Evolutionary conservation across 1,140 invertebrate genomes (phyloP).

Genomic region (Chionoecetes opilio): DNA sequence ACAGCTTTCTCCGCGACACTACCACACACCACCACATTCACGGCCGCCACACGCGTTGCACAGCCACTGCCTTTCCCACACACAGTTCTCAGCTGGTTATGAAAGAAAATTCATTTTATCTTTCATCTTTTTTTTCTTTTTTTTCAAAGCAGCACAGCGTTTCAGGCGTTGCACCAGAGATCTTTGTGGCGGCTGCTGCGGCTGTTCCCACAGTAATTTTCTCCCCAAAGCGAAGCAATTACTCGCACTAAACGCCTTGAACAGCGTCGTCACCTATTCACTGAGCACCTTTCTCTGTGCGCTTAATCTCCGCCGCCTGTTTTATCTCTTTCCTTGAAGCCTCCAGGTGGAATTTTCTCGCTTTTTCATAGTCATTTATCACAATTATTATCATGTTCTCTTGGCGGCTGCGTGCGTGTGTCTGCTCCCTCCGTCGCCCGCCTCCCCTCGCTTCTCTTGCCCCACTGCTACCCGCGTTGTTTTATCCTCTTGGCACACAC

Average conservation of each 20-base stretch:
- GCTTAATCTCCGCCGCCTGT: not conserved
- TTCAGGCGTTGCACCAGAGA: not conserved
- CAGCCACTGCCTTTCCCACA: not conserved
- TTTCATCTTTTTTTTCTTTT: not conserved
- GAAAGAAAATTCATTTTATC: constrained; percentile 11
- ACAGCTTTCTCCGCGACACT: not conserved
- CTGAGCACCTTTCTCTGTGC: not conserved
- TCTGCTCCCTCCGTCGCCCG: too few relatives aligned
- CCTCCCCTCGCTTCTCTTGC: not conserved
- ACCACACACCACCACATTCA: not conserved
- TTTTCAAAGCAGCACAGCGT: not conserved
- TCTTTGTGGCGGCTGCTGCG: constrained; percentile 3
- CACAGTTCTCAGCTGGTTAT: not conserved
- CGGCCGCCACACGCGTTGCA: not conserved
- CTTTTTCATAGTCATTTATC: constrained; percentile 41
- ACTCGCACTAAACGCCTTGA: constrained; percentile 38
- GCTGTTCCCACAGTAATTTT: constrained; percentile 38
- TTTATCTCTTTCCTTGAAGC: constrained; percentile 1
- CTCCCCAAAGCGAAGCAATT: constrained; percentile 45
- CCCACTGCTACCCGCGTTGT: not conserved
- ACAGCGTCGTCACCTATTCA: constrained; percentile 52
- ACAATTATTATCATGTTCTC: not conserved
- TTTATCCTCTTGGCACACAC: not conserved
- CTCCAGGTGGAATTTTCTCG: not conserved
- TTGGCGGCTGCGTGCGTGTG: not conserved